A percentile compares a stretch with the other conserved stretches of the same genome.
phyloP scores from a whole-genome alignment of 2,113 vertebrate genomes.

The Oryzias javanicus region DNA sequence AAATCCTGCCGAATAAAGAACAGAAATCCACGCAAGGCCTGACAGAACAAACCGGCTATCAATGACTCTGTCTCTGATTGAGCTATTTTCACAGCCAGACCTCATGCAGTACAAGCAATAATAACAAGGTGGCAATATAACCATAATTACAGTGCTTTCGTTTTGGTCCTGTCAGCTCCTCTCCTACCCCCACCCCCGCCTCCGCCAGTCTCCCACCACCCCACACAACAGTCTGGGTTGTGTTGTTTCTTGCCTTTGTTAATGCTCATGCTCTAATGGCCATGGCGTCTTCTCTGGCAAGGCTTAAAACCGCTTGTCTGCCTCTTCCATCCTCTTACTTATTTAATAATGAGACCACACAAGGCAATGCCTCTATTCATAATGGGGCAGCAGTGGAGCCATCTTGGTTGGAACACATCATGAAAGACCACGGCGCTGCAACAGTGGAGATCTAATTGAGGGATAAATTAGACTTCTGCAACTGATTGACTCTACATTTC shows the following conservation, averaged over 20 bases:
- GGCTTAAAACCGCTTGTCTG: conserved; percentile 80
- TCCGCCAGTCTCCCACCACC: conserved; percentile 3
- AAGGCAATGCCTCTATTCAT: conserved; percentile 78
- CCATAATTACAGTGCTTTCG: conserved; percentile 62
- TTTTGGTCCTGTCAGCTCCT: conserved; percentile 28
- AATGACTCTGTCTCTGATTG: conserved; percentile 23
- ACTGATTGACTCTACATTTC: conserved; percentile 61
- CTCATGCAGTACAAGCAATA: conserved; percentile 51
- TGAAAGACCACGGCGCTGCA: conserved; percentile 48
- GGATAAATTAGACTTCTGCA: conserved; percentile 66
- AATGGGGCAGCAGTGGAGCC: conserved; percentile 75
- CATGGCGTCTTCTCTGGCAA: conserved; percentile 75
- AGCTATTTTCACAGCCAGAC: conserved; percentile 16
- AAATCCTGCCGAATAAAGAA: conserved; percentile 17
- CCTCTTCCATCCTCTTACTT: conserved; percentile 77
- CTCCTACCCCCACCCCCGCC: conserved; percentile 5
- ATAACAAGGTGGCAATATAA: conserved; percentile 71
- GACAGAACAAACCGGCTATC: conserved; percentile 14
- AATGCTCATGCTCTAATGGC: conserved; percentile 79
- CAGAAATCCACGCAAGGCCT: conserved; percentile 6
- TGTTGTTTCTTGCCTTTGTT: conserved; percentile 71
- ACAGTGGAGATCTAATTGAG: conserved; percentile 70
- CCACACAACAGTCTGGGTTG: conserved; percentile 31
- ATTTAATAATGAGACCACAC: conserved; percentile 83
- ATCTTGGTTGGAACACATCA: conserved; percentile 66